Percentiles rank a stretch among this genome's conserved stretches.
These are phyloP conservation scores for Pipistrellus nathusii DNA, from an alignment of 2,797 vertebrate genomes.

Conservation along the genomic window DNA sequence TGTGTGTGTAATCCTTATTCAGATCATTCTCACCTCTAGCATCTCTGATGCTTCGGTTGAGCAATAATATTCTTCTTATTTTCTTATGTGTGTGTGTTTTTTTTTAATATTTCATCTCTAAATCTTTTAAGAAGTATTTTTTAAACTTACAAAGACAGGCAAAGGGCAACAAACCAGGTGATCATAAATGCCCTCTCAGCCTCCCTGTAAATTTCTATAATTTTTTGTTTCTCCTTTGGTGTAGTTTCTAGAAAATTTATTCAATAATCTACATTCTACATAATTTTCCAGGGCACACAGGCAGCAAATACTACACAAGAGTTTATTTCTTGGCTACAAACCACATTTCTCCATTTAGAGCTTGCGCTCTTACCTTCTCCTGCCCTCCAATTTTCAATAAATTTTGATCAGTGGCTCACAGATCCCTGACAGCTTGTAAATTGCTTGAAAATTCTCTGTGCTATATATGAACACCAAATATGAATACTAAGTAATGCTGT, in stretches of 20 bases:
- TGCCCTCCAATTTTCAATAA: slow-evolving; percentile 60
- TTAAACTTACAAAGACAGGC: not conserved
- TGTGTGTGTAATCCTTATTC: not conserved
- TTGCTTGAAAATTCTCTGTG: slow-evolving; percentile 45
- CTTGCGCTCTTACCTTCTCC: slow-evolving; percentile 18
- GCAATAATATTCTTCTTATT: not conserved
- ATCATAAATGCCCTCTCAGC: not conserved
- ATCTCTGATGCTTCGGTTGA: not conserved
- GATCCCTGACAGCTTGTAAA: slow-evolving; percentile 60
- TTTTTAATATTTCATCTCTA: not conserved
- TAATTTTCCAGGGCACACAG: not conserved
- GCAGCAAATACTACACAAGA: not conserved
- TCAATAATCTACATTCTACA: not conserved
- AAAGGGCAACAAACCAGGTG: not conserved
- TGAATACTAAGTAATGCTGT: slow-evolving; percentile 35
- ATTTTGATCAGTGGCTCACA: slow-evolving; percentile 56
- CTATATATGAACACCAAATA: slow-evolving; percentile 42
- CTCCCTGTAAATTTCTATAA: not conserved
- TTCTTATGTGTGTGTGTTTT: not conserved
- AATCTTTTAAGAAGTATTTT: not conserved
- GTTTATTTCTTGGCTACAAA: slow-evolving; percentile 22
- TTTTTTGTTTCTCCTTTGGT: not conserved
- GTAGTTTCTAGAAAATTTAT: slow-evolving; percentile 9
- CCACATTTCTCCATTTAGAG: slow-evolving; percentile 54
- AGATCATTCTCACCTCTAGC: not conserved